These are phyloP conservation scores for Antennarius maculatus DNA, from an alignment of 2,797 vertebrate genomes.

Conservation along the genomic window DNA sequence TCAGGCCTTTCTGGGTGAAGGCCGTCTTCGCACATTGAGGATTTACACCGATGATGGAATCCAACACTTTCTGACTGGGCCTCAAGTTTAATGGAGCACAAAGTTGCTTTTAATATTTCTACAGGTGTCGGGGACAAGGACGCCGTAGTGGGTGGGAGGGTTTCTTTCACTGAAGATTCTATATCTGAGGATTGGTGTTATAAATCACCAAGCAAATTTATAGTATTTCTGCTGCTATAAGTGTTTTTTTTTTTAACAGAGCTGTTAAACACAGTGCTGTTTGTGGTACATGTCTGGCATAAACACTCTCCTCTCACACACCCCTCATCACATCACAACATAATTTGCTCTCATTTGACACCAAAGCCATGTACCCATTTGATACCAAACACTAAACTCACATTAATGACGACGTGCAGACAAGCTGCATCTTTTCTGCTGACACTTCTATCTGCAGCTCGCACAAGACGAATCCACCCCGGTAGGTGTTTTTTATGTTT, in stretches of 20 bases:
- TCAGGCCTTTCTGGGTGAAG: constrained; percentile 52
- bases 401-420: constrained; percentile 27
- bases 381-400: constrained; percentile 20
- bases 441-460: constrained; percentile 24
- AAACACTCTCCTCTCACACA: constrained; percentile 9
- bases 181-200: constrained; percentile 21
- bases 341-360: constrained; percentile 39
- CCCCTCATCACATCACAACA: background rate
- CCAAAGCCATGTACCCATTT: constrained; percentile 17
- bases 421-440: constrained; percentile 23
- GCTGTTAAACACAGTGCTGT: background rate
- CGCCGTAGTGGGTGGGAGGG: too few species aligned
- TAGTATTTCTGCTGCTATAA: background rate
- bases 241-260: background rate
- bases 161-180: constrained; percentile 2
- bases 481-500: constrained; percentile 56
- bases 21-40: constrained; percentile 41
- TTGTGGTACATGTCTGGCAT: background rate
- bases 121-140: constrained; percentile 49
- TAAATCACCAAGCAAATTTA: constrained; percentile 13
- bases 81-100: constrained; percentile 66
- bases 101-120: constrained; percentile 69
- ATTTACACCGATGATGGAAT: constrained; percentile 58
- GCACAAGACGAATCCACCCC: constrained; percentile 38
- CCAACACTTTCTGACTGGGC: constrained; percentile 43